These are phyloP conservation scores for Lampris incognitus DNA, from an alignment of 2,113 vertebrate genomes.

Conservation along the genomic window DNA sequence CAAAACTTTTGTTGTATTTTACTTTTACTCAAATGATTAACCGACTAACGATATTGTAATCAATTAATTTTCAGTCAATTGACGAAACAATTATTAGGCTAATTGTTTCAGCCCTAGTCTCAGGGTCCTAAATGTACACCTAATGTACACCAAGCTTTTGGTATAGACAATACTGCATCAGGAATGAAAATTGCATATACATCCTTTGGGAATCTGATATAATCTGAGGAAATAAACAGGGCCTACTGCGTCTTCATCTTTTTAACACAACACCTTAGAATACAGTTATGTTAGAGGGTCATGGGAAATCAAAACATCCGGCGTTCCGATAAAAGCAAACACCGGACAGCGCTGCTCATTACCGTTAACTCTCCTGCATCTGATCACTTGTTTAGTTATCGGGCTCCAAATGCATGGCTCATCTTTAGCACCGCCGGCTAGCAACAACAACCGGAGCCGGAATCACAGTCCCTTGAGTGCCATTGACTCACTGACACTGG, in stretches of 20 bases:
- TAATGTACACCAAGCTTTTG: not conserved
- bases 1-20: no score
- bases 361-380: not conserved
- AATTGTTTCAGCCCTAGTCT: no score
- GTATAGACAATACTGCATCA: conserved; percentile 1
- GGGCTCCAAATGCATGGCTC: not conserved
- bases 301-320: conserved; percentile 29
- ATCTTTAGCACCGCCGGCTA: conserved; percentile 15
- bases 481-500: conserved; percentile 38
- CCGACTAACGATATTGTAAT: no score
- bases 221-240: not conserved
- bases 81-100: no score
- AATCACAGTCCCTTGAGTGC: conserved; percentile 24
- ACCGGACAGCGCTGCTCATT: not conserved
- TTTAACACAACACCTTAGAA: not conserved
- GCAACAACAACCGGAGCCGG: conserved; percentile 10
- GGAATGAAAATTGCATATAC: not conserved
- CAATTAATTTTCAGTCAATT: no score
- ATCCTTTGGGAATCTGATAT: no score
- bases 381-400: conserved; percentile 47
- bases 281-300: not conserved
- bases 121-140: no score
- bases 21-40: no score
- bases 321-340: conserved; percentile 41
- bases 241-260: not conserved